Evolutionary conservation across 2,888 invertebrate species (phyloP), one percentile per base, ranked within the genome.

Genomic region (Junonia oenone): DNA sequence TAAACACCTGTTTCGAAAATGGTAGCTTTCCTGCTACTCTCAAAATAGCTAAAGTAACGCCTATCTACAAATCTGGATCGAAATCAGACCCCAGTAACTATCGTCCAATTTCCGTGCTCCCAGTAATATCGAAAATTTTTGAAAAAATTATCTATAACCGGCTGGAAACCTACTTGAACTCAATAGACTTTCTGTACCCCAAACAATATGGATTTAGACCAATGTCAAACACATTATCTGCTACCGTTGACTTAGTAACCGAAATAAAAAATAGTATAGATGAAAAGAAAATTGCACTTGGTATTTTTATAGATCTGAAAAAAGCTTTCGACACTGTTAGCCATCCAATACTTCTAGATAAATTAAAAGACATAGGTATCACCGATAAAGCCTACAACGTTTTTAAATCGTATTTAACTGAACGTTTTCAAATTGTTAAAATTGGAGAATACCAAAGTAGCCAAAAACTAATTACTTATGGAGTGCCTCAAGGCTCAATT

Each of bases 131-230:
- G 14, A 27, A 47, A 47, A 9, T 45, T 13, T 45, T 19, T 19
- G 2, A 45, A 45, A 45, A 26, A 26, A 2, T 19, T 15, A 37
- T 37, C 8, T 3, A 14, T 8, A 14, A 15, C n/a, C 19, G 19
- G 0, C 13, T 15, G 31, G 53, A 60, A 53, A 49, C 45, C 51
- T 63, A 57, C 0, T 11, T 11, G n/a, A 59, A 52, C 45, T 45
- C 43, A 8, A 43, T 22, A 6, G 22, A 22, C 3, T 19, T 9
- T 43, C 22, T 43, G n/a, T 43, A 22, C 11, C 9, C 8, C 6
- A 56, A 59, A 19, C 11, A 59, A 2, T 33, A 51, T 2, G 62
- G 61, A 9, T 63, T 59, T 38, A 43, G 61, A 14, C 58, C 61
- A 0, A 61, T 60, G 9, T 62, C 59, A n/a, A 54, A 48, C 54